Evolutionary conservation across 2,888 invertebrate genomes (phyloP), one percentile per base, ranked within the genome.

Genomic region (Drosophila pseudotalamancana): DNA sequence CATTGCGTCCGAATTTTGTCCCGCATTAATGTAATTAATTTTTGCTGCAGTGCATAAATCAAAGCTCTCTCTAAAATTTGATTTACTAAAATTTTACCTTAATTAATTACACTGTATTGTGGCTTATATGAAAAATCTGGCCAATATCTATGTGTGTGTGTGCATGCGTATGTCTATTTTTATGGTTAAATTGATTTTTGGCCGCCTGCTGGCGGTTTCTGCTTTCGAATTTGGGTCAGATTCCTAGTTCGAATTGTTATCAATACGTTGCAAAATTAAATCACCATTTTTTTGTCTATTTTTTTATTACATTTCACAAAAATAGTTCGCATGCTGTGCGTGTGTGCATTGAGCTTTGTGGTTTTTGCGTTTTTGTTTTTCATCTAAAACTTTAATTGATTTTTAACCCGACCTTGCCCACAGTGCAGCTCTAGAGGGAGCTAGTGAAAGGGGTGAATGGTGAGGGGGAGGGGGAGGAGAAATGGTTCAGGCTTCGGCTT

Each of bases 141-240:
- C 37, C 46, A 66, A 66, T 62, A 34, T 46, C 31, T 40, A 37
- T 39, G 1, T 1, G 19, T 6, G 37, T 18, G 9, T 12, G 19
- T 54, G 25, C 19, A 37, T 64, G 60, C 48, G 29, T 40, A 23
- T 21, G 62, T 32, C 42, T 54, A 42, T 63, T 67, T 55, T 61
- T 69, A 68, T 62, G 60, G 63, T 64, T 65, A 63, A 82, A 82
- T 82, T 82, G 85, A 77, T 82, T 85, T 82, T 48, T 32, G 67
- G 57, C 49, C 72, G 62, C 72, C 61, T 61, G 61, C 56, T 55
- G 42, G 45, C 23, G 64, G 59, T 56, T 50, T 61, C 53, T 14
- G 62, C 42, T 32, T 19, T 12, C 14, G 34, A 73, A 69, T 55
- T n/a, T 73, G 42, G 73, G 74, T 67, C 71, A 59, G 43, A 11